A percentile compares a stretch with the other conserved stretches of the same genome.
These are phyloP conservation scores for Lamellibrachia satsuma DNA, from an alignment of 2,888 invertebrate species.

Conservation along the genomic window DNA sequence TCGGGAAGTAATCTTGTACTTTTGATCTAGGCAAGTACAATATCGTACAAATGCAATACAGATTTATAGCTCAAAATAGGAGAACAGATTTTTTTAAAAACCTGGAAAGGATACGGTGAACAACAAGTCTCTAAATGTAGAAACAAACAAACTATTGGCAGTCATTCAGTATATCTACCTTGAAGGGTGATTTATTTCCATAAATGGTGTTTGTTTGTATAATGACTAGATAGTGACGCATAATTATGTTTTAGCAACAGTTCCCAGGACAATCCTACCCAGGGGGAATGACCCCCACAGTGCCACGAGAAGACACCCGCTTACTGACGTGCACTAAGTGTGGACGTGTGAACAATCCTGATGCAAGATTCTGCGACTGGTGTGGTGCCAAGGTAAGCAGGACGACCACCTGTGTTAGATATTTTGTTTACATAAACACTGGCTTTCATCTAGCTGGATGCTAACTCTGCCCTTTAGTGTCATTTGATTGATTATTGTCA, in stretches of 20 bases:
- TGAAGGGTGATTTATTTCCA: not conserved
- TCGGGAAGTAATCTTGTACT: no score
- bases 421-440: not conserved
- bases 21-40: no score
- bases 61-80: no score
- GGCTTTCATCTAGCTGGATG: not conserved
- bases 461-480: not conserved
- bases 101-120: no score
- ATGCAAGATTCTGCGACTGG: slow-evolving; percentile 64
- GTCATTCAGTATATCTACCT: not conserved
- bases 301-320: slow-evolving; percentile 44
- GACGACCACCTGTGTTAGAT: not conserved
- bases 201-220: not conserved
- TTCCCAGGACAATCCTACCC: slow-evolving; percentile 33
- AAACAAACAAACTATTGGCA: not conserved
- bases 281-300: slow-evolving; percentile 48
- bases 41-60: no score
- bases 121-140: no score
- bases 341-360: slow-evolving; percentile 57
- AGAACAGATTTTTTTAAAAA: no score
- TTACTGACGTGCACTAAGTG: slow-evolving; percentile 58
- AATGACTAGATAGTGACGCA: not conserved
- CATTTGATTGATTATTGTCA: not conserved
- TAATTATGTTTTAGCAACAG: slow-evolving; percentile 17
- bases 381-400: slow-evolving; percentile 60